Conservation (phyloP, 2,797 vertebrate species). For the Acipenser oxyrinchus region DNA sequence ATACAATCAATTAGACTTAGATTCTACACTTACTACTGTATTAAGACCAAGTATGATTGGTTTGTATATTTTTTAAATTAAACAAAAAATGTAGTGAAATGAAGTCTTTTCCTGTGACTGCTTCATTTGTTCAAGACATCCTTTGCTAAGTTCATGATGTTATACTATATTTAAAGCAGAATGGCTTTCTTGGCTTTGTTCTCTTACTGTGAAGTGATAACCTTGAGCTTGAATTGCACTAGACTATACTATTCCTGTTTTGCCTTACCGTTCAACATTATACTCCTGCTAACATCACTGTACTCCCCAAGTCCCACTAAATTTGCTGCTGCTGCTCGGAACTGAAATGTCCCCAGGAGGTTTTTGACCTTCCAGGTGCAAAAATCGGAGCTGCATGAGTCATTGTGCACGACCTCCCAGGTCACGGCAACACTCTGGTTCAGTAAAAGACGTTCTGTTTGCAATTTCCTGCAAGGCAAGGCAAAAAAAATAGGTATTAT, state of each 20-base stretch:
- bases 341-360: conserved; percentile 49
- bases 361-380: conserved; percentile 49
- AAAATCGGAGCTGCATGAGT: conserved; percentile 42
- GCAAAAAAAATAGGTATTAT: conserved; percentile 14
- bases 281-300: conserved; percentile 42
- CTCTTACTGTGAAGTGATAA: neutral
- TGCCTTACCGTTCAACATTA: conserved; percentile 41
- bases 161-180: too few species aligned
- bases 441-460: conserved; percentile 21
- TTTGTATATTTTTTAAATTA: too few species aligned
- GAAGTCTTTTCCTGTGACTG: too few species aligned
- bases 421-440: conserved; percentile 20
- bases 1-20: too few species aligned
- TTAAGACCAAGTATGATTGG: too few species aligned
- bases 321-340: conserved; percentile 54
- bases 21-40: too few species aligned
- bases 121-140: too few species aligned
- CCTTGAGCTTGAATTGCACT: too few species aligned
- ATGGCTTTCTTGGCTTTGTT: conserved; percentile 9
- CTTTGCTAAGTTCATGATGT: too few species aligned
- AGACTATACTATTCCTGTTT: too few species aligned
- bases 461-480: conserved; percentile 33
- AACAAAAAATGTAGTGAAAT: too few species aligned
- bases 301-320: conserved; percentile 48
- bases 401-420: conserved; percentile 50